A percentile compares a stretch with the other conserved stretches of the same genome.
These are phyloP conservation scores for Tragelaphus imberbis DNA, from an alignment of 2,113 vertebrate genomes.

Conservation along the genomic window DNA sequence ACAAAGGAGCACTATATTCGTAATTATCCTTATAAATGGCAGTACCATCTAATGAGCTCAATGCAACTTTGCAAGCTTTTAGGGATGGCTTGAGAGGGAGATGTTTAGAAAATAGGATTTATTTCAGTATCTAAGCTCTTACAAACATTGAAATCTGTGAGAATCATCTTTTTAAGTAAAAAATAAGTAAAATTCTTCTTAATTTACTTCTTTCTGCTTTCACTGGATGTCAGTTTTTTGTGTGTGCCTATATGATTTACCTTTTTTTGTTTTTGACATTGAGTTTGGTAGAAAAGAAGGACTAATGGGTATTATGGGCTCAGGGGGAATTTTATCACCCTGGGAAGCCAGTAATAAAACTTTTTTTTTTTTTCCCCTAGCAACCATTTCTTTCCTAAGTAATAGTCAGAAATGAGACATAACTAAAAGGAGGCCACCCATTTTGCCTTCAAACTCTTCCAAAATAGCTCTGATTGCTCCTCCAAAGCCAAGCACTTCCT, in stretches of 20 bases:
- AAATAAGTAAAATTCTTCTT: not conserved
- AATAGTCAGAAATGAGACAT: not conserved
- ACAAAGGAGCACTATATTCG: not conserved
- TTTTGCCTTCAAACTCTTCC: not conserved
- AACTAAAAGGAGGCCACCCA: not conserved
- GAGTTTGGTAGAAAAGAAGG: not conserved
- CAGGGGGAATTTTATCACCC: not conserved
- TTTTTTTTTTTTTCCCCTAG: not conserved
- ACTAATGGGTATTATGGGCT: not conserved
- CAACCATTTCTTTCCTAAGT: not conserved
- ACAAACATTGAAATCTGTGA: not conserved
- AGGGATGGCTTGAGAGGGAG: not conserved
- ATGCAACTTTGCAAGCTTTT: not conserved
- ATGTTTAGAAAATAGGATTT: not conserved
- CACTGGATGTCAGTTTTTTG: not conserved
- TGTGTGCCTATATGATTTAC: not conserved
- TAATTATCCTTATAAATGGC: not conserved
- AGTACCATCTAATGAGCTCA: not conserved
- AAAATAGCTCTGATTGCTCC: not conserved
- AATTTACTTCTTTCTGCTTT: not conserved
- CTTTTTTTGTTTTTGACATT: not conserved
- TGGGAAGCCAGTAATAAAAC: not conserved
- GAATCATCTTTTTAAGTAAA: not conserved
- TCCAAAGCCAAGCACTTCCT: not conserved
- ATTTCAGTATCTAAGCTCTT: not conserved